These are phyloP conservation scores for Rhamnusium bicolor DNA, from an alignment of 2,888 invertebrate species.

Conservation along the genomic window DNA sequence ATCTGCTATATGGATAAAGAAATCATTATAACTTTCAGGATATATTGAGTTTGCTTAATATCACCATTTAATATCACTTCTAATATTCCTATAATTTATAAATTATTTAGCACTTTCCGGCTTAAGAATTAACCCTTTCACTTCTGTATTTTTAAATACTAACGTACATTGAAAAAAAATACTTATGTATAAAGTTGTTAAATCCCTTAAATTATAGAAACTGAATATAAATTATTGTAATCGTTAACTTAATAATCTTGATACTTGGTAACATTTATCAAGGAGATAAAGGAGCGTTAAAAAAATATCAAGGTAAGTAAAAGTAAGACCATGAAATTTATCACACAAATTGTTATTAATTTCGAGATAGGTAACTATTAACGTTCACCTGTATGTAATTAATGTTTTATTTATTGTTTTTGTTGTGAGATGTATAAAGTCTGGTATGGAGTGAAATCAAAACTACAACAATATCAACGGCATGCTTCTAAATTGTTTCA, in stretches of 20 bases:
- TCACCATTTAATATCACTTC: too few relatives aligned
- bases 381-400: slow-evolving; percentile 17
- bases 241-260: background rate
- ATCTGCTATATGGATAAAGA: too few relatives aligned
- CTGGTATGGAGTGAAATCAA: slow-evolving; percentile 25
- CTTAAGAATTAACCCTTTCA: too few relatives aligned
- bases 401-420: background rate
- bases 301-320: slow-evolving; percentile 34
- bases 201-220: background rate
- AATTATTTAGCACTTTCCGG: too few relatives aligned
- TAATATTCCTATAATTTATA: too few relatives aligned
- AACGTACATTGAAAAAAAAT: too few relatives aligned
- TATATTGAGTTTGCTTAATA: too few relatives aligned
- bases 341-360: background rate
- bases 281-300: slow-evolving; percentile 17
- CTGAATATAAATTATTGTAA: background rate
- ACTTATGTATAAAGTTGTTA: too few relatives aligned
- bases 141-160: too few relatives aligned
- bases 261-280: background rate
- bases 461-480: too few relatives aligned
- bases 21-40: too few relatives aligned
- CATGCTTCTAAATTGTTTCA: too few relatives aligned
- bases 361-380: background rate
- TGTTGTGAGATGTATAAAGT: background rate
- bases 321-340: slow-evolving; percentile 26